Conservation (phyloP, 2,888 invertebrate species). For the Rhorus exstirpatorius region DNA sequence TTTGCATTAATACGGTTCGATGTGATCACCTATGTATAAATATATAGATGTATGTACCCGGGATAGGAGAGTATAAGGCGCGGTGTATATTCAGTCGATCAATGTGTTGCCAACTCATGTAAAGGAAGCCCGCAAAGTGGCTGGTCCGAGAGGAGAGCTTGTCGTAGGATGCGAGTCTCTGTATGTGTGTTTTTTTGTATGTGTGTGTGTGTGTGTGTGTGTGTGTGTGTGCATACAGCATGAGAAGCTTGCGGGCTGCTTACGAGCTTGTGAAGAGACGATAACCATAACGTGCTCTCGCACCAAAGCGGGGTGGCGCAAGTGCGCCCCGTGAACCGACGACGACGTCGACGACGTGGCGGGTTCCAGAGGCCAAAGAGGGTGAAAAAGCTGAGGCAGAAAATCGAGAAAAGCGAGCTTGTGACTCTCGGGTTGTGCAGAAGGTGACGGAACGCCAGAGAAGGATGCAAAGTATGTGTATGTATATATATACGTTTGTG, state of each 20-base stretch:
- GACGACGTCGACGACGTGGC: conserved; percentile 51
- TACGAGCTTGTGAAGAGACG: conserved; percentile 84
- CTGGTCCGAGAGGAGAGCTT: conserved; percentile 71
- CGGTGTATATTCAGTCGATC: conserved; percentile 68
- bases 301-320: conserved; percentile 64
- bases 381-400: conserved; percentile 36
- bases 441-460: conserved; percentile 22
- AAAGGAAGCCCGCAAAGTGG: conserved; percentile 80
- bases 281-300: conserved; percentile 82
- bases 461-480: conserved; percentile 8
- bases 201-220: conserved; percentile 2
- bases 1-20: no score
- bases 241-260: conserved; percentile 80
- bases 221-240: not conserved
- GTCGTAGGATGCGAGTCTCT: not conserved
- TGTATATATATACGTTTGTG: not conserved
- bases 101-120: conserved; percentile 76
- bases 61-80: not conserved
- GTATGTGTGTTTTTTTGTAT: not conserved
- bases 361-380: conserved; percentile 43
- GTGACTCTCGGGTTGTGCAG: conserved; percentile 17
- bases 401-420: conserved; percentile 37
- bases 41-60: no score
- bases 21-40: no score
- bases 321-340: conserved; percentile 46